Evolutionary conservation across 1,140 invertebrate species (phyloP).

Genomic region (Meloidogyne floridensis): DNA sequence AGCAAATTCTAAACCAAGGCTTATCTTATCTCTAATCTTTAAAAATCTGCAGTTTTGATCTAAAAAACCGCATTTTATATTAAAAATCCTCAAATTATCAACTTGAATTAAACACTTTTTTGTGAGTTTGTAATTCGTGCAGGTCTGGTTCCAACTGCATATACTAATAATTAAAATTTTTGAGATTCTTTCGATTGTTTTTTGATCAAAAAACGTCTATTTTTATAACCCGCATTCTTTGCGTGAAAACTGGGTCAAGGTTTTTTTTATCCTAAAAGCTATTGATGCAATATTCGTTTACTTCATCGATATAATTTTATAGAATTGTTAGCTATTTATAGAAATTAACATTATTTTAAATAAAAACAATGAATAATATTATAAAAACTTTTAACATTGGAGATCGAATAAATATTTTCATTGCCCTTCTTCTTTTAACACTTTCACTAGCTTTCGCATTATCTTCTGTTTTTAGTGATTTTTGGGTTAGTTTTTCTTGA

Average conservation of each 20-base stretch:
- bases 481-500: conserved; percentile 34
- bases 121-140: too few species aligned
- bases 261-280: not conserved
- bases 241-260: not conserved
- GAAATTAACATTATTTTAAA: not conserved
- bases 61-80: too few species aligned
- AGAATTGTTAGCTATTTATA: not conserved
- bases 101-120: too few species aligned
- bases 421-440: conserved; percentile 13
- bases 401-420: conserved; percentile 9
- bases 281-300: not conserved
- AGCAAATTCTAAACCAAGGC: too few species aligned
- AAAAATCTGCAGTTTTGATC: too few species aligned
- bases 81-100: too few species aligned
- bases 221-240: too few species aligned
- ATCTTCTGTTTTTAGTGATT: conserved; percentile 46
- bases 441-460: conserved; percentile 29
- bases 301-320: not conserved
- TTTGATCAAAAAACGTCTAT: too few species aligned
- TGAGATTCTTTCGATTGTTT: too few species aligned
- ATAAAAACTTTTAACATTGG: conserved; percentile 23
- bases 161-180: too few species aligned
- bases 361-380: not conserved
- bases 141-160: too few species aligned
- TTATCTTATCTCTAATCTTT: too few species aligned